Base-by-base conservation (phyloP, 1,140 invertebrate genomes). In the Brachionus paranguensis region DNA sequence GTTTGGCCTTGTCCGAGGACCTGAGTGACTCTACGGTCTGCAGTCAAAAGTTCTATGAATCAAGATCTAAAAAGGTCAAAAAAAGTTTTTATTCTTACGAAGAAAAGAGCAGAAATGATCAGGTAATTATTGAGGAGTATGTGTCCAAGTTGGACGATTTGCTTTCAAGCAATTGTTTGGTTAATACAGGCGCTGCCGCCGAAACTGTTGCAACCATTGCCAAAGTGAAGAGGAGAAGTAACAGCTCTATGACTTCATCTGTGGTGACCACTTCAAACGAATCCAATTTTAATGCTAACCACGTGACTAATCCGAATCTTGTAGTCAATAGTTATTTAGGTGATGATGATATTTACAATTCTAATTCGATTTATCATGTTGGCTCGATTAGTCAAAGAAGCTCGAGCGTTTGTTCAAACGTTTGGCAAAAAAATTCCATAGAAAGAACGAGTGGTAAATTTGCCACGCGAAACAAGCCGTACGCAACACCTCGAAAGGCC, bases 341-440 rank as follows among this genome's bases (percentile, higher is more conserved):
- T 20, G 72, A 76, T 53, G 72, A 76, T 3, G 68, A 72, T 2
- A 43, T 43, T 4, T 72, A 72, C 43, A 43, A 17, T 7, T 37
- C 33, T 41, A 72, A 72, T 17, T 20, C 33, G 24, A 72, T 20
- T 72, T 41, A 72, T 72, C 68, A 72, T 10, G 10, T 72, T 43
- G 33, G 41, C 20, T 43, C 37, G n/a, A 43, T 17, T 72, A 72
- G 68, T 72, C 68, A 72, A 43, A 72, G 68, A 72, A 72, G 68
- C 17, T 72, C 68, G 10, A 72, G 68, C 14, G 17, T 43, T 14
- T 11, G 33, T 43, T 41, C 68, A 72, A 43, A 43, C 24, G 68
- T 72, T 41, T 72, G 68, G 68, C 68, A 41, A 11, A 72, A 72
- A 72, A 72, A 72, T 72, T 68, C 65, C 5, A 72, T 43, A n/a